Conservation (phyloP, 2,113 vertebrate species). For the Mustela lutreola region DNA sequence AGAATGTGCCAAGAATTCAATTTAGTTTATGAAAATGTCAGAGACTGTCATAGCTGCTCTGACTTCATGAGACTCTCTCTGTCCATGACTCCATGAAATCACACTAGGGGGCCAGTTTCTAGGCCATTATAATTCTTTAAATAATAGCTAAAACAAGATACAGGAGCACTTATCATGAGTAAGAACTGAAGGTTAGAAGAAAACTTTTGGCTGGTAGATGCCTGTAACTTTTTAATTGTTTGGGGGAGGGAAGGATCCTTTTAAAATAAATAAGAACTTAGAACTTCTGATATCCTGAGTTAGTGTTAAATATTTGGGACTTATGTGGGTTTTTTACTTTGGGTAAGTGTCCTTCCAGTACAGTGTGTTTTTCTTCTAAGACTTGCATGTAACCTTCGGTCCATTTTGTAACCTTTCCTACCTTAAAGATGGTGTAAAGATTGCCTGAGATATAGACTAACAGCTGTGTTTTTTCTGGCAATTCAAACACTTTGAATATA, state of each 20-base stretch:
- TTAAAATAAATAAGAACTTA: slow-evolving; percentile 16
- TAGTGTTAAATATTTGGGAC: not conserved
- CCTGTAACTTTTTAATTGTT: not conserved
- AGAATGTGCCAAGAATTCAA: slow-evolving; percentile 18
- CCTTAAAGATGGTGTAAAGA: not conserved
- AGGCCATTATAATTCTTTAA: not conserved
- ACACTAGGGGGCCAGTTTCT: not conserved
- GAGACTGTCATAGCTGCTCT: not conserved
- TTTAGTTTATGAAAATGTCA: slow-evolving; percentile 45
- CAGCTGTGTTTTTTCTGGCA: slow-evolving; percentile 79
- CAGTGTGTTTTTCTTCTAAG: not conserved
- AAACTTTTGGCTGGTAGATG: not conserved
- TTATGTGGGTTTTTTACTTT: not conserved
- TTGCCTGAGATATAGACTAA: slow-evolving; percentile 45
- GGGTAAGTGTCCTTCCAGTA: not conserved
- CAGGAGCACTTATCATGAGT: not conserved
- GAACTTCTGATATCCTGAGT: not conserved
- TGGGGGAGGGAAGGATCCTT: not conserved
- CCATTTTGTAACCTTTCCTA: not conserved
- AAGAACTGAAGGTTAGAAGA: not conserved
- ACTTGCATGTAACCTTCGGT: not conserved
- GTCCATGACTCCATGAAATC: not conserved
- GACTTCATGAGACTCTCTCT: not conserved
- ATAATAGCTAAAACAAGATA: slow-evolving; percentile 1
- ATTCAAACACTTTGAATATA: slow-evolving; percentile 56